A percentile compares a stretch with the other conserved stretches of the same genome.
phyloP scores from a whole-genome alignment of 1,140 invertebrate species.

The Oscheius sp. region DNA sequence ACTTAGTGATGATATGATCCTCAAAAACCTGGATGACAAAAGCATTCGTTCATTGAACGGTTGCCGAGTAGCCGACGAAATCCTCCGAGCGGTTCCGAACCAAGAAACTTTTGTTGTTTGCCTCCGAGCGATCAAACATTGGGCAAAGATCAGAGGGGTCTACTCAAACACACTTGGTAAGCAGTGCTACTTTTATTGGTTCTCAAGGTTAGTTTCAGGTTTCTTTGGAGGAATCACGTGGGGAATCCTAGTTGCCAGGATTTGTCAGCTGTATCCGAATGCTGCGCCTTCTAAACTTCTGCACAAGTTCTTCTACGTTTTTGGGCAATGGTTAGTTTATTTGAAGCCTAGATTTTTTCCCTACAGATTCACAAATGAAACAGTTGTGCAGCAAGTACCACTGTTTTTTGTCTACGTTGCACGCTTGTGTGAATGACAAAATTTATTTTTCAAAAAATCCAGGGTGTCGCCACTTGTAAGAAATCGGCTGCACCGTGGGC shows the following conservation, averaged over 20 bases:
- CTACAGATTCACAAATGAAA: constrained; percentile 14
- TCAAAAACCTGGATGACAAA: constrained; percentile 15
- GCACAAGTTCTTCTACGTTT: constrained; percentile 97
- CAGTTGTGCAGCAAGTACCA: too few species aligned
- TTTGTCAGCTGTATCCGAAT: constrained; percentile 97
- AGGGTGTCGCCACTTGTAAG: too few species aligned
- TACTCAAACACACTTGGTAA: constrained; percentile 88
- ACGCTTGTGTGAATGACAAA: neutral
- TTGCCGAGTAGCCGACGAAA: constrained; percentile 96
- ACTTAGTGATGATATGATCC: neutral
- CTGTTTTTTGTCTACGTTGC: neutral
- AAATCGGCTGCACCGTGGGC: too few species aligned
- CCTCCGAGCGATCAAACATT: constrained; percentile 86
- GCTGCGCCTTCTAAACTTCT: constrained; percentile 88
- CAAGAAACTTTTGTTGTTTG: constrained; percentile 89
- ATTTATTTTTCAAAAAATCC: too few species aligned
- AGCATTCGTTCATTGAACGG: constrained; percentile 88
- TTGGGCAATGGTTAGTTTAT: constrained; percentile 76
- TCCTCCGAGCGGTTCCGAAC: constrained; percentile 88
- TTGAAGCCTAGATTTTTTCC: constrained; percentile 30
- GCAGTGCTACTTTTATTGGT: neutral
- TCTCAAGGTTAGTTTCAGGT: constrained; percentile 60
- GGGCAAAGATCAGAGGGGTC: constrained; percentile 73
- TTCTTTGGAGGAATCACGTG: constrained; percentile 98
- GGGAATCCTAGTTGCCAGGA: constrained; percentile 97